Conservation (phyloP, 2,797 vertebrate genomes). For the Leuciscus waleckii region DNA sequence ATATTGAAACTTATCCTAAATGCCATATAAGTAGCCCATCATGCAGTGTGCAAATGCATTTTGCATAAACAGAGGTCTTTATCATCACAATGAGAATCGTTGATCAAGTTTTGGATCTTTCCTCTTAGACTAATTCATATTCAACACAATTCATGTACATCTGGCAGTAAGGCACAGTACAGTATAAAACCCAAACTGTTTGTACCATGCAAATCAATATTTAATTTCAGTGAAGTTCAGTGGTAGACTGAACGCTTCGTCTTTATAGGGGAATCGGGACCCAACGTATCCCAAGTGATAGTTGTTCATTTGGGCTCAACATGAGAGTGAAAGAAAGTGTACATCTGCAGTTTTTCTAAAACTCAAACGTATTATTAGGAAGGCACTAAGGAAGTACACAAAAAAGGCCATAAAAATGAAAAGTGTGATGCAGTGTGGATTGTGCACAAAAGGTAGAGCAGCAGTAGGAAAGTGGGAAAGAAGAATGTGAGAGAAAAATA, state of each 20-base stretch:
- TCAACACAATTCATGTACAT: slow-evolving; percentile 27
- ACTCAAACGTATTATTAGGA: slow-evolving; percentile 27
- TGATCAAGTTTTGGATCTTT: slow-evolving; percentile 30
- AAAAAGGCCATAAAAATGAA: not conserved
- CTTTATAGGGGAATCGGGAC: slow-evolving; percentile 44
- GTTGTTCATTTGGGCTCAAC: slow-evolving; percentile 1
- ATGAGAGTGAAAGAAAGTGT: not conserved
- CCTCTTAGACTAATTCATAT: slow-evolving; percentile 25
- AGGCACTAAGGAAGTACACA: not conserved
- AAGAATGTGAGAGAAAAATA: slow-evolving; percentile 21
- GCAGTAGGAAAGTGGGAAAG: slow-evolving; percentile 40
- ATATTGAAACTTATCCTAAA: slow-evolving; percentile 34
- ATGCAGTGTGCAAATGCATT: slow-evolving; percentile 24
- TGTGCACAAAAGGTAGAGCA: slow-evolving; percentile 37
- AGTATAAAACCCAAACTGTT: slow-evolving; percentile 49
- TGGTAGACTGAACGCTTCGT: slow-evolving; percentile 50
- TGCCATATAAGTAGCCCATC: slow-evolving; percentile 1
- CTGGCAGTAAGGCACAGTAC: slow-evolving; percentile 41
- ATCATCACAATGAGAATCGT: slow-evolving; percentile 4
- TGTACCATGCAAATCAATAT: slow-evolving; percentile 61
- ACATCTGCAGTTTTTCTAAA: slow-evolving; percentile 16
- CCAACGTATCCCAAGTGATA: slow-evolving; percentile 29
- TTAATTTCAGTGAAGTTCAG: slow-evolving; percentile 59
- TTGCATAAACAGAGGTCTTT: slow-evolving; percentile 16
- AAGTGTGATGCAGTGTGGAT: slow-evolving; percentile 2